Evolutionary conservation across 92 coral and sea anemone genomes (phyloP).

Genomic region (Bergia sp.): DNA sequence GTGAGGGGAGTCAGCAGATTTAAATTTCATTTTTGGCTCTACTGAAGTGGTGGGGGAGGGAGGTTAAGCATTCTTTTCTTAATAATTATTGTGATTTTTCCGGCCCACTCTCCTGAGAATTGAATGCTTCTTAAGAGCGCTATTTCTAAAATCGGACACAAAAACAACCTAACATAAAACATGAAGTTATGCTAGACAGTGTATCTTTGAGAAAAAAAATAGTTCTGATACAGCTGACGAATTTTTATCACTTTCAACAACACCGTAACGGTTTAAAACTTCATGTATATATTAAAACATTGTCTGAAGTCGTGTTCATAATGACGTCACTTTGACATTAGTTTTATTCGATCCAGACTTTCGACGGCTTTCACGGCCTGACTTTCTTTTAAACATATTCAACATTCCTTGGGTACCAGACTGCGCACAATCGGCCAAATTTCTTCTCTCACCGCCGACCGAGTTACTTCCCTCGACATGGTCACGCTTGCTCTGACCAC

Average conservation of each 20-base stretch:
- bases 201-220: neutral
- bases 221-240: neutral
- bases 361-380: conserved; percentile 59
- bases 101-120: too few relatives aligned
- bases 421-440: conserved; percentile 72
- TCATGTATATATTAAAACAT: neutral
- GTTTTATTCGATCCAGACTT: conserved; percentile 71
- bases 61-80: too few relatives aligned
- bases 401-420: conserved; percentile 64
- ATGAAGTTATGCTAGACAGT: neutral
- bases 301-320: conserved; percentile 24
- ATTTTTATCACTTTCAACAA: neutral
- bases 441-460: conserved; percentile 53
- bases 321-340: conserved; percentile 85
- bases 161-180: conserved; percentile 4
- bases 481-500: conserved; percentile 13
- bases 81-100: too few relatives aligned
- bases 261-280: neutral
- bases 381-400: conserved; percentile 51
- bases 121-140: neutral
- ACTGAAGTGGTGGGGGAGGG: too few relatives aligned
- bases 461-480: conserved; percentile 33
- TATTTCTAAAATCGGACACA: neutral
- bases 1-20: too few relatives aligned
- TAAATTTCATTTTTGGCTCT: too few relatives aligned